Base-by-base conservation (phyloP, 2,888 invertebrate species). In the Calliopum simillimum region DNA sequence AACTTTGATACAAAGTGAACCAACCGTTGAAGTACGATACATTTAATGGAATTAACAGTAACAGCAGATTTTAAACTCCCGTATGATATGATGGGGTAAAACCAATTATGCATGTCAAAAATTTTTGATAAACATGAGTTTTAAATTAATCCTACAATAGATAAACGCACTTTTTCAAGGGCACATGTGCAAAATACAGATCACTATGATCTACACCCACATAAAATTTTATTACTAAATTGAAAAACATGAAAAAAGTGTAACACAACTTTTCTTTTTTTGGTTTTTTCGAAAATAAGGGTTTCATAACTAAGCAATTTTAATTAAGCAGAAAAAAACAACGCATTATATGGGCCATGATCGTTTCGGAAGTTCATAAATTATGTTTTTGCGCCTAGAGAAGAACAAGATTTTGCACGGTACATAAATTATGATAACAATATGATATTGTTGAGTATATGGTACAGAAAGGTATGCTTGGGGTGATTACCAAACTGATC, bases 11-110 rank as follows among this genome's bases (percentile, higher is more conserved):
- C 8, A 33, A 33, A 33, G 8, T 33, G 8, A 33, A 33, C 33
- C 8, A 33, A 33, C 8, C 33, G 2, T 33, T 33, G 8, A 33
- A 33, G n/a, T 8, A 33, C 8, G 4, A 33, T 33, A 8, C 5
- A 33, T 8, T 33, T 8, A 33, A 33, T 33, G 33, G 33, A 8
- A 6, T 70, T 68, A 73, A 67, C n/a, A 65, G 64, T 47, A 47
- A 62, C 14, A 73, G 70, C 63, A 71, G 71, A 63, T 55, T 41
- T 71, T 71, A 68, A 70, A 71, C 62, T 68, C 71, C 66, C 23
- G n/a, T 49, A 6, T 16, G 16, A n/a, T 16, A 49, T n/a, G n/a
- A 49, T 49, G n/a, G 51, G 51, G 11, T 16, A 4, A 19, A 16
- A 16, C 21, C 51, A 19, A 51, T 51, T 51, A 51, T n/a, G 16